Percentiles rank a stretch among this genome's conserved stretches.
These are phyloP conservation scores for Physella acuta DNA, from an alignment of 1,140 invertebrate genomes.

Conservation along the genomic window DNA sequence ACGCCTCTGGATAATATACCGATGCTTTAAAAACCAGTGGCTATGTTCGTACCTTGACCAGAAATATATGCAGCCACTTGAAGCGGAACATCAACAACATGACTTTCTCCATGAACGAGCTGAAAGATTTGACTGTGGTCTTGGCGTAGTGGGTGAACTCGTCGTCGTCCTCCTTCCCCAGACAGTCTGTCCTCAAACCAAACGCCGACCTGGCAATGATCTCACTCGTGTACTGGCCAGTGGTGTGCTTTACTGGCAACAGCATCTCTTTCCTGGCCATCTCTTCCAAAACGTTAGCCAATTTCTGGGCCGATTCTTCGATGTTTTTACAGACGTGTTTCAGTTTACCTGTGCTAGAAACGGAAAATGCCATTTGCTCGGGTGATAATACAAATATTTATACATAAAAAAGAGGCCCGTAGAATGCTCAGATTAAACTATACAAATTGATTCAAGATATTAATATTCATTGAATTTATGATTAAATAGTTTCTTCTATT, in stretches of 20 bases:
- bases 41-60: slow-evolving; percentile 5
- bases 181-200: not conserved
- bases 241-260: not conserved
- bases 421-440: too few species aligned
- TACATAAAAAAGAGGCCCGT: too few species aligned
- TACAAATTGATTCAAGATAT: too few species aligned
- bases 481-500: too few species aligned
- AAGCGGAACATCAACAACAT: not conserved
- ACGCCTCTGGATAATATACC: too few species aligned
- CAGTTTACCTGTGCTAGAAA: slow-evolving; percentile 13
- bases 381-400: too few species aligned
- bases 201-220: slow-evolving; percentile 19
- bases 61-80: not conserved
- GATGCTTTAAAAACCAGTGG: too few species aligned
- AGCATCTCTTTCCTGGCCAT: not conserved
- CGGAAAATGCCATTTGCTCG: too few species aligned
- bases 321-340: slow-evolving; percentile 8
- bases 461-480: too few species aligned
- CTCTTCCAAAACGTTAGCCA: not conserved
- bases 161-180: slow-evolving; percentile 6
- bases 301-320: not conserved
- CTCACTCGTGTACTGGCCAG: slow-evolving; percentile 1
- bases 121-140: not conserved
- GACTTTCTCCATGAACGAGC: not conserved
- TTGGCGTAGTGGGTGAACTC: slow-evolving; percentile 15